Base-by-base conservation (phyloP, 2,113 vertebrate species). In the Phylloscopus trochilus region DNA sequence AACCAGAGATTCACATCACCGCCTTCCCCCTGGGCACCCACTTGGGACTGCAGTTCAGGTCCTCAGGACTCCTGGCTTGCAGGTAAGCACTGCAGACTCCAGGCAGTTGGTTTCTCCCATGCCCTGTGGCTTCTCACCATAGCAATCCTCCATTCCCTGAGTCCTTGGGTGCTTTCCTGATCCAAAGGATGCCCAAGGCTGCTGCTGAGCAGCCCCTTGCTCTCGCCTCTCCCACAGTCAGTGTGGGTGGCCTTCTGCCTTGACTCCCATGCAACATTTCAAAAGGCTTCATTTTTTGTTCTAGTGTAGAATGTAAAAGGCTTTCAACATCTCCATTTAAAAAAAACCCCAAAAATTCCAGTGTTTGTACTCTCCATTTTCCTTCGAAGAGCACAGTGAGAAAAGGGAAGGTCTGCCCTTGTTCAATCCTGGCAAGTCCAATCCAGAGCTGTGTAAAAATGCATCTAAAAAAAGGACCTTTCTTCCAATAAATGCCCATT, bases 401-500 rank as follows among this genome's bases (percentile, higher is more conserved):
- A 93, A 92, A 93, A 91, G 59, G 83, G 83, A 90, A 95, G 64
- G 76, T 15, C 92, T 86, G 86, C 94, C 81, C 95, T 93, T 78
- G 88, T 94, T 96, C 95, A 75, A 66, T 87, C 66, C 86, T 87
- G 95, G 92, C 88, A 72, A 94, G 86, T 89, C 86, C 83, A 93
- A 92, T 90, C 93, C 95, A 93, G 93, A 96, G 88, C 93, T 92
- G 90, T 55, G 66, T 95, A 96, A 96, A 92, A 96, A 96, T 68
- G 94, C 90, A 69, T 93, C 94, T 96, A 87, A 95, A 96, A 95
- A 96, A 92, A 96, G 94, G 91, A 87, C 80, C 67, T 95, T 96
- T 96, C 93, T 95, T 96, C 80, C 90, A 96, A 93, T 91, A 90
- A 97, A 96, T 91, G 96, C 81, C 88, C 83, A 60, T 96, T 92